phyloP scores from a whole-genome alignment of 2,113 vertebrate species.

The Dicaeum eximium region DNA sequence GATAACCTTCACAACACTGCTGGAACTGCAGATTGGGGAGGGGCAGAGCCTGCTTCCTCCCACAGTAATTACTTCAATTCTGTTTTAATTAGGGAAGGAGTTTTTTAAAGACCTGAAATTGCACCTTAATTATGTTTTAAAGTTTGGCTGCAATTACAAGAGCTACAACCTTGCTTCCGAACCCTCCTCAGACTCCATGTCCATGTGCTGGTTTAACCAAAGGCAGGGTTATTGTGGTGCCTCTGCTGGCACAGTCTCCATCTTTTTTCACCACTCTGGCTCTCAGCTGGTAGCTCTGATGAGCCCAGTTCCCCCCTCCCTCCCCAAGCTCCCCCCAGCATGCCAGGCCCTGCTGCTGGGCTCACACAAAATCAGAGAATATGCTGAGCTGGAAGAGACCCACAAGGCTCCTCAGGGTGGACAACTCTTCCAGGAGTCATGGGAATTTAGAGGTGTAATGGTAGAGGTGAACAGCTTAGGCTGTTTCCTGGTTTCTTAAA shows the following conservation, averaged over 20 bases:
- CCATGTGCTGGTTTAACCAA: accelerated
- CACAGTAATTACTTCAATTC: background rate
- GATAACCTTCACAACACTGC: background rate
- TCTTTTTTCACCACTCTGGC: background rate
- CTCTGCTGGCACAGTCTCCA: accelerated
- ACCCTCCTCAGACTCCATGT: background rate
- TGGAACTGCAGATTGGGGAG: background rate
- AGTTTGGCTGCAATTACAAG: background rate
- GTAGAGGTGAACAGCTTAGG: background rate
- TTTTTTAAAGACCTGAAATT: background rate
- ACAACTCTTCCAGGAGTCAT: background rate
- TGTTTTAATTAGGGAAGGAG: background rate
- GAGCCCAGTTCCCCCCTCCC: background rate
- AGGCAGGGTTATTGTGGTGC: background rate
- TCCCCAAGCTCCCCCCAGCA: background rate
- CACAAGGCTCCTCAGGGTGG: background rate
- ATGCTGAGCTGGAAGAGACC: background rate
- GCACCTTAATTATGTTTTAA: background rate
- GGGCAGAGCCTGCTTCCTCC: background rate
- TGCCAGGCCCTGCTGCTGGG: background rate
- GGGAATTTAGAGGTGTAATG: background rate
- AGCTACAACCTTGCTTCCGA: background rate
- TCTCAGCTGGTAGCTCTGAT: background rate
- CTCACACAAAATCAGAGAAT: background rate
- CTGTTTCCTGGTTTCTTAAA: background rate